Base-by-base conservation (phyloP, 2,888 invertebrate species). In the Agrilus cyanescens region DNA sequence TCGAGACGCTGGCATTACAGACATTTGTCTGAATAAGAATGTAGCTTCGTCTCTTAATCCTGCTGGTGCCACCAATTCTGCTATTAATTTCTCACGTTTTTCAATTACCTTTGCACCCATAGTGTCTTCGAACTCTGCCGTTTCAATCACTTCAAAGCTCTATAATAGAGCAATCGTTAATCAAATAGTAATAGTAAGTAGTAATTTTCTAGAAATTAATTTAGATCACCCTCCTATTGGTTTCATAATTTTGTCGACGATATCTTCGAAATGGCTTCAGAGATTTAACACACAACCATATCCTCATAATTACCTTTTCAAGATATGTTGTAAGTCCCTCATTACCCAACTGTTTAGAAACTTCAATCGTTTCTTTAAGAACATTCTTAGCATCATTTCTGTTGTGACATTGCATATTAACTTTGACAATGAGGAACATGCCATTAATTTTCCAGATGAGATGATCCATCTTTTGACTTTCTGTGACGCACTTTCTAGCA, bases 351-450 rank as follows among this genome's bases (percentile, higher is more conserved):
- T 56, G 54, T 15, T 54, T 57, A 0, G 69, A 64, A 7, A 59
- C 49, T 13, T 60, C 54, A 12, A 57, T 48, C 1, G 60, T 59
- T 13, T 53, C 50, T 3, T 50, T 46, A 8, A 63, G 46, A 43
- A 64, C 66, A 10, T 61, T 62, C 41, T 61, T 65, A 0, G 73
- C 71, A 46, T 73, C 72, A 47, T 66, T 70, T 32, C 65, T 63
- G 37, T 71, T 71, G 46, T 64, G 60, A 50, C 69, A 67, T 16
- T 53, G 51, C 10, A 72, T 55, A 52, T 71, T 68, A 12, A 68
- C 62, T 12, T 63, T 60, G 2, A 66, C 56, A n/a, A 69, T 52
- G 3, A 72, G 45, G 50, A 72, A 65, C 37, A 58, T 55, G 1
- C 62, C 63, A 48, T 72, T 70, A 2, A 72, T 50, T 0, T 61